Evolutionary conservation across 2,888 invertebrate species (phyloP).

Genomic region (Miltochrista miniata): DNA sequence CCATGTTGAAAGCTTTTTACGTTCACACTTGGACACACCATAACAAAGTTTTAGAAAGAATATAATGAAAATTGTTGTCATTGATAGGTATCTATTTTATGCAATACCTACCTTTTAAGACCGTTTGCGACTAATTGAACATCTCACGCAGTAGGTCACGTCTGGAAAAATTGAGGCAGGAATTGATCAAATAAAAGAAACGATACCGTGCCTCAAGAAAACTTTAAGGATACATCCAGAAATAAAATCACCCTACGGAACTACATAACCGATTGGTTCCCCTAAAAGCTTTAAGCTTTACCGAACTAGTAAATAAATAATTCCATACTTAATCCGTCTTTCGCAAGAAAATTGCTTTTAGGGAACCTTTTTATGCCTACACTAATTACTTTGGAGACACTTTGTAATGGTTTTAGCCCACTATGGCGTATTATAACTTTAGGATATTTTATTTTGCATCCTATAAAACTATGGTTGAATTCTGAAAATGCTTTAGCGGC

Average conservation of each 20-base stretch:
- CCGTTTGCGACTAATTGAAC: too few relatives aligned
- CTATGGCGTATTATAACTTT: slow-evolving; percentile 3
- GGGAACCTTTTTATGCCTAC: slow-evolving; percentile 32
- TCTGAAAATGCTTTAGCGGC: too few relatives aligned
- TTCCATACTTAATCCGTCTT: slow-evolving; percentile 35
- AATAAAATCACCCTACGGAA: neutral
- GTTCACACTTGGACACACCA: too few relatives aligned
- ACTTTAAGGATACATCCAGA: neutral
- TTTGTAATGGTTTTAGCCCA: slow-evolving; percentile 7
- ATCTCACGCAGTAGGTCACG: too few relatives aligned
- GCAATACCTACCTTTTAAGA: too few relatives aligned
- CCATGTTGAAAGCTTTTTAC: too few relatives aligned
- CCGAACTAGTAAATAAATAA: slow-evolving; percentile 37
- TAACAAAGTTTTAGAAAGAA: too few relatives aligned
- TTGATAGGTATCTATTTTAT: too few relatives aligned
- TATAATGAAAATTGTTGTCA: too few relatives aligned
- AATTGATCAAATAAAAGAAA: neutral
- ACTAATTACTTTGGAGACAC: slow-evolving; percentile 34
- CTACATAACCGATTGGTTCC: slow-evolving; percentile 25
- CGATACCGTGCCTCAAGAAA: neutral
- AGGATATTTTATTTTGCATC: neutral
- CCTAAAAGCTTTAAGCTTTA: slow-evolving; percentile 29
- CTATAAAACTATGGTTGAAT: neutral
- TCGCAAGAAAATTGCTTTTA: slow-evolving; percentile 33
- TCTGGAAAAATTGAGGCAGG: neutral